Base-by-base conservation (phyloP, 2,888 invertebrate genomes). In the Drosophila gaucha region DNA sequence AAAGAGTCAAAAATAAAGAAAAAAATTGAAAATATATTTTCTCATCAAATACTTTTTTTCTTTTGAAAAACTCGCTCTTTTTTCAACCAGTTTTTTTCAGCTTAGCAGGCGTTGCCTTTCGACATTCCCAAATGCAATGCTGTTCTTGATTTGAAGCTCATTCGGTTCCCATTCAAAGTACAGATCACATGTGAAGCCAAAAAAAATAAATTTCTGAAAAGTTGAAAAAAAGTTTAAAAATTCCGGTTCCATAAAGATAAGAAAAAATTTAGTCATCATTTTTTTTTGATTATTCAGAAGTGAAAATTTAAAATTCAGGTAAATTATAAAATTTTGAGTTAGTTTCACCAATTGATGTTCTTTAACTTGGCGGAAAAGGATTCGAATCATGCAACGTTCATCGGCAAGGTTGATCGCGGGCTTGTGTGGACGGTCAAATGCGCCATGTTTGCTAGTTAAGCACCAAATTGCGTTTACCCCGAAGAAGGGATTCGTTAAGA, bases 371-470 rank as follows among this genome's bases (percentile, higher is more conserved):
- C n/a, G n/a, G n/a, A 30, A 18, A 14, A 36, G 33, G 8, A 41
- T 18, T 33, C 8, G 6, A 12, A 54, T 14, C 4, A 75, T 75
- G 74, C 75, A 68, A 22, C 71, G 62, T 28, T 35, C 72, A 36
- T 50, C 74, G 26, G 30, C 43, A 14, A 50, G 30, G 1, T 22
- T 72, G 6, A 3, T 58, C 6, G 20, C 39, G 18, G 35, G 60
- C 28, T 1, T 72, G 6, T 74, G 33, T 35, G 35, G 36, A 2
- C 54, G 14, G 10, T 10, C 57, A 9, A 5, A 5, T 14, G 5
- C 28, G n/a, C 12, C 49, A 10, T 36, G 14, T 0, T 2, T 59
- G 12, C 6, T 47, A 0, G 0, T 16, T 18, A 6, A 2, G 1
- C 64, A 55, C 1, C 46, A 51, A 10, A 30, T 71, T 22, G 41